These are phyloP conservation scores for Silurus asotus DNA, from an alignment of 2,113 vertebrate genomes.

Conservation along the genomic window DNA sequence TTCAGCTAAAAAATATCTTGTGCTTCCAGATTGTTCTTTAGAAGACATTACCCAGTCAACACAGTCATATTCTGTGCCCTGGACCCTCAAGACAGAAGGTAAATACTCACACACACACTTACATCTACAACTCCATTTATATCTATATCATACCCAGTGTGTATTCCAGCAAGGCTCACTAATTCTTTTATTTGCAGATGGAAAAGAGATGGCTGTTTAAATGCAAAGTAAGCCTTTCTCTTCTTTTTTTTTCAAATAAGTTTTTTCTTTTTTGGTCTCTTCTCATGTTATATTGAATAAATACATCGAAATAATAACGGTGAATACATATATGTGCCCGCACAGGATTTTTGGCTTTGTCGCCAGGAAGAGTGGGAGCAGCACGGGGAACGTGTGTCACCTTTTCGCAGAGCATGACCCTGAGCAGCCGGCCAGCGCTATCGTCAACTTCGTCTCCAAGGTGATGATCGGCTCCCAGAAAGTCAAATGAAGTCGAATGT, in stretches of 20 bases:
- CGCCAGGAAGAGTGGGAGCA: slow-evolving; percentile 87
- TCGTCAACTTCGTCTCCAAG: slow-evolving; percentile 97
- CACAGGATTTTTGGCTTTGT: slow-evolving; percentile 91
- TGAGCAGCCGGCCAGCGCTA: slow-evolving; percentile 92
- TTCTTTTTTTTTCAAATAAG: neutral
- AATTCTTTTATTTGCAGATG: slow-evolving; percentile 74
- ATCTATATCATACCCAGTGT: neutral
- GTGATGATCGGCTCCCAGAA: slow-evolving; percentile 95
- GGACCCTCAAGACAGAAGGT: slow-evolving; percentile 93
- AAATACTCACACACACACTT: slow-evolving; percentile 52
- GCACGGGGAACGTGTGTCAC: slow-evolving; percentile 89
- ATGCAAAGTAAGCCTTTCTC: slow-evolving; percentile 80
- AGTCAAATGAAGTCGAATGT: slow-evolving; percentile 67
- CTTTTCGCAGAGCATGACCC: slow-evolving; percentile 95
- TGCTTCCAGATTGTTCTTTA: slow-evolving; percentile 85
- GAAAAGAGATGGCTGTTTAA: slow-evolving; percentile 79
- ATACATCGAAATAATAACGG: neutral
- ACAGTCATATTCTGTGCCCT: slow-evolving; percentile 63
- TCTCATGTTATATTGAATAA: no score
- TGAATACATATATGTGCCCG: neutral
- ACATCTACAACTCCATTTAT: neutral
- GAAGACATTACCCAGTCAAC: slow-evolving; percentile 89
- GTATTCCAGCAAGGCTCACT: neutral
- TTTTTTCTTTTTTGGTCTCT: no score
- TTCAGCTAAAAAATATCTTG: neutral